Base-by-base conservation (phyloP, 2,797 vertebrate species). In the Epinephelus coioides region DNA sequence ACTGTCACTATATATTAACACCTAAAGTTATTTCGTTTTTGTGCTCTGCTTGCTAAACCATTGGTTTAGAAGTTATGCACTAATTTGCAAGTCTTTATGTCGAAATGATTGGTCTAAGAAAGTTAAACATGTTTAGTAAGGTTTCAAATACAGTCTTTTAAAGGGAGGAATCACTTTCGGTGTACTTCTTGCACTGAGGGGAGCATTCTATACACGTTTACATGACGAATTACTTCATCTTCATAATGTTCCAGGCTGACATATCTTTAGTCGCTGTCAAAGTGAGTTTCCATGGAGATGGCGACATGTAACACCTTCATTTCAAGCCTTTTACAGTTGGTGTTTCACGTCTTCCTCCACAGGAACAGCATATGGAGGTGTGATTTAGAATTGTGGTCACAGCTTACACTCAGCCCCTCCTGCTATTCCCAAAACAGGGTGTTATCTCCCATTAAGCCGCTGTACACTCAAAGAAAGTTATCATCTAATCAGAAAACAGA, bases 401-500 rank as follows among this genome's bases (percentile, higher is more conserved):
- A 78, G 81, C 78, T 88, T 79, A 87, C 46, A 57, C 71, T 63
- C 40, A 51, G 71, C 40, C 40, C 57, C 70, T 82, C 77, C 69
- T 51, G 62, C 50, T 59, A 21, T n/a, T 13, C 25, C 44, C 53
- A 55, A 51, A 73, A 77, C 55, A 34, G 25, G 47, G 60, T 53
- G 44, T 88, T 74, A 71, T 79, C 88, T 79, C 68, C 57, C 59
- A 61, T 71, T 83, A 76, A 84, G 72, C 82, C 6, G 9, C 34
- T 43, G 44, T 25, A 70, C 61, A 43, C 68, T 80, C 19, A 80
- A 88, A 91, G 89, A 91, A 92, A 91, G 88, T 90, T 84, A 67
- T 55, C 23, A 71, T 78, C 47, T 75, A 76, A 86, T 90, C 56
- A 81, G 50, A 25, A 75, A 50, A 86, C 34, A 8, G 69, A 63